Evolutionary conservation across 2,113 vertebrate genomes (phyloP).

Genomic region (Trematocara marginatum): DNA sequence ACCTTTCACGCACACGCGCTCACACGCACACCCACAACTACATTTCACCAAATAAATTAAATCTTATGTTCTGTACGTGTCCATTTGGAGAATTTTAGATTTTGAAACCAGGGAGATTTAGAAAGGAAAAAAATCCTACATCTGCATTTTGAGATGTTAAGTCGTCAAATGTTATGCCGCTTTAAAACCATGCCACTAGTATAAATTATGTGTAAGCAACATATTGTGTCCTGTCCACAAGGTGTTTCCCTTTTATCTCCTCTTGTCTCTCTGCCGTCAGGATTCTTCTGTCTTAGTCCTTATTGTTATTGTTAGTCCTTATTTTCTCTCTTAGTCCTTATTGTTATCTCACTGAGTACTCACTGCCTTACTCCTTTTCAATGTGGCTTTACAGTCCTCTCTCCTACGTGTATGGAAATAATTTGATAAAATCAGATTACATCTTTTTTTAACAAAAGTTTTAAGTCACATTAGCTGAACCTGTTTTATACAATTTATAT

Average conservation of each 20-base stretch:
- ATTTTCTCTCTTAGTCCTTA: background rate
- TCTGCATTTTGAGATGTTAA: background rate
- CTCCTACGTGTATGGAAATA: background rate
- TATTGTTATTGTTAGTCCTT: background rate
- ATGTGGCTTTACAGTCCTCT: background rate
- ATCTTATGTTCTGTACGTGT: background rate
- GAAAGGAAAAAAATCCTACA: background rate
- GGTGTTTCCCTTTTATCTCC: background rate
- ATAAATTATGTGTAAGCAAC: background rate
- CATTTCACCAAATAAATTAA: background rate
- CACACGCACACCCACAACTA: background rate
- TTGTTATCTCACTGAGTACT: background rate
- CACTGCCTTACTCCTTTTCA: background rate
- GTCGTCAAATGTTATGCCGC: background rate
- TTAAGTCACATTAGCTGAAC: background rate
- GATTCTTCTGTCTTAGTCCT: background rate
- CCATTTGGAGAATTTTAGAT: background rate
- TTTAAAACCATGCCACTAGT: background rate
- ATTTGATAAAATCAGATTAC: background rate
- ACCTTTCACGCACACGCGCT: background rate
- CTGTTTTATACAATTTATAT: background rate
- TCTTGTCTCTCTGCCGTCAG: background rate
- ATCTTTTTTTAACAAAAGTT: background rate
- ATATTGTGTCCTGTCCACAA: background rate
- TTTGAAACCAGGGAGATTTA: background rate